A percentile compares a stretch with the other conserved stretches of the same genome.
Conservation (phyloP, 2,888 invertebrate species). For the Endotricha flammealis region DNA sequence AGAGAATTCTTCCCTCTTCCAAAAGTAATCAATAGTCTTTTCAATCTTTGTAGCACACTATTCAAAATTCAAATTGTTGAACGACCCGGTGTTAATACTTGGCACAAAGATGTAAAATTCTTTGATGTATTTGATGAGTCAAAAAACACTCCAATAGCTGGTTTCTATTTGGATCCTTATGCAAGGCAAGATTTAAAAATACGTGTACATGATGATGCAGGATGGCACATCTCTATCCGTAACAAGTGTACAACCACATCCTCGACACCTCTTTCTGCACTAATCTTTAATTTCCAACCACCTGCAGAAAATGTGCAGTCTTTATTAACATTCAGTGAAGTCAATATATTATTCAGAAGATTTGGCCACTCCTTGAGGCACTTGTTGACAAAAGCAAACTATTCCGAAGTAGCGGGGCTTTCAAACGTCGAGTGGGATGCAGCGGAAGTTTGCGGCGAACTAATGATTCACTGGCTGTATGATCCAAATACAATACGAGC, state of each 20-base stretch:
- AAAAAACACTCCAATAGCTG: conserved; percentile 82
- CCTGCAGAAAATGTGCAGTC: conserved; percentile 81
- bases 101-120: conserved; percentile 92
- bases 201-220: conserved; percentile 77
- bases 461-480: conserved; percentile 89
- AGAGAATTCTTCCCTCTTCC: conserved; percentile 90
- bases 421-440: conserved; percentile 97
- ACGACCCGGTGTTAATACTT: conserved; percentile 81
- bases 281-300: conserved; percentile 90
- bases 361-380: conserved; percentile 94
- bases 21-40: conserved; percentile 87
- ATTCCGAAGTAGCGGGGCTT: conserved; percentile 90
- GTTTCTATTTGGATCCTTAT: conserved; percentile 92
- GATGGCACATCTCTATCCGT: conserved; percentile 89
- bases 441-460: conserved; percentile 88
- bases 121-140: conserved; percentile 87
- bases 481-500: conserved; percentile 78
- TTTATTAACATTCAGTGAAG: conserved; percentile 86
- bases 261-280: conserved; percentile 85
- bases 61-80: conserved; percentile 88
- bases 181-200: conserved; percentile 82
- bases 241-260: conserved; percentile 82
- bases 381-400: conserved; percentile 88
- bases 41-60: conserved; percentile 84
- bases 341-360: conserved; percentile 86